phyloP scores from a whole-genome alignment of 2,797 vertebrate genomes.

The Gambelia wislizenii region DNA sequence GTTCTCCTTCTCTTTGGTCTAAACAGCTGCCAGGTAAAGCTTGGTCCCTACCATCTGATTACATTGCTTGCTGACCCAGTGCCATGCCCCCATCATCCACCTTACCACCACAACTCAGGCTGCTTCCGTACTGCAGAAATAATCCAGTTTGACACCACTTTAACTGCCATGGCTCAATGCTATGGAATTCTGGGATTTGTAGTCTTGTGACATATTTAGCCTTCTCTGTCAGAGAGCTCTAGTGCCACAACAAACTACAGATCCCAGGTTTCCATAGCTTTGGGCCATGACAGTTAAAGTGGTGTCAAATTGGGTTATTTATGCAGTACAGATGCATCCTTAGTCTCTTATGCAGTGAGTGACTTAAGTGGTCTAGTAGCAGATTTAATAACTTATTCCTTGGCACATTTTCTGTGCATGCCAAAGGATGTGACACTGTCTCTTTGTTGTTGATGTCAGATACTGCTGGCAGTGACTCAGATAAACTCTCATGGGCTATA shows the following conservation, averaged over 20 bases:
- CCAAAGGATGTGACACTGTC: background rate
- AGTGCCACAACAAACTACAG: too few species aligned
- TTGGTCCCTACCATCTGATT: background rate
- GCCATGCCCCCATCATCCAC: background rate
- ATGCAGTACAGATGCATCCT: too few species aligned
- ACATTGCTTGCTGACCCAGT: background rate
- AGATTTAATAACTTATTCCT: background rate
- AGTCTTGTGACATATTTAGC: too few species aligned
- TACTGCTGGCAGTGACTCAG: background rate
- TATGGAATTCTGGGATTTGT: too few species aligned
- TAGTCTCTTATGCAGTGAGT: background rate
- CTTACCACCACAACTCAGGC: background rate
- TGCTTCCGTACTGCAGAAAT: too few species aligned
- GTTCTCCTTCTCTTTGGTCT: background rate
- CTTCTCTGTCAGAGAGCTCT: too few species aligned
- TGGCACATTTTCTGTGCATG: background rate
- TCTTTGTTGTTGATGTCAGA: background rate
- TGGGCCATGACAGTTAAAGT: too few species aligned
- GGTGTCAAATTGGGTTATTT: too few species aligned
- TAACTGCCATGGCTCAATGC: too few species aligned
- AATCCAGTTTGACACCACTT: too few species aligned
- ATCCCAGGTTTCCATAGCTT: too few species aligned
- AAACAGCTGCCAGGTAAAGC: background rate
- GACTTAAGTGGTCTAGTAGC: background rate
- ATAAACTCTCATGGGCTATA: slow-evolving; percentile 5